Evolutionary conservation across 2,888 invertebrate genomes (phyloP), one percentile per base, ranked within the genome.

Genomic region (Trichogramma evanescens): DNA sequence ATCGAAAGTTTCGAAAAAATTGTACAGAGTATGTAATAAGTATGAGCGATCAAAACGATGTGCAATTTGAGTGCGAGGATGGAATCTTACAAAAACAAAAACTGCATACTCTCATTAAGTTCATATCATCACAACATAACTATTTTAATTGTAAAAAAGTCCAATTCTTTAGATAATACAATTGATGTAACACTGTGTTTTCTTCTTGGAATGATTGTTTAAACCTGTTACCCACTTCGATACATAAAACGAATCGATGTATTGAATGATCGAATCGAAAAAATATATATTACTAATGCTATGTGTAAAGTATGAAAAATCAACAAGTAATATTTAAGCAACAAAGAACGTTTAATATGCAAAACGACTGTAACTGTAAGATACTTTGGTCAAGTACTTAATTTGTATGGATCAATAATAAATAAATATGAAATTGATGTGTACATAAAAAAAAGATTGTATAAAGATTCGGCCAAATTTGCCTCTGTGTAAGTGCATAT

Each of bases 331-430:
- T 43, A 53, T 59, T 41, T 58, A 55, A 59, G 57, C 54, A 46
- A 56, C 38, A 53, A 53, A 10, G 52, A 26, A 42, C 39, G 58
- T 62, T 56, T 61, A 52, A 59, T 61, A 53, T 53, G 26, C 26
- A 26, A 26, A 26, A 54, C 41, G 40, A 54, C 53, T 46, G 54
- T 64, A 62, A 59, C 49, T 61, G 50, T 64, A 64, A 63, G 65
- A 26, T 67, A 65, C 64, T 64, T 54, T 63, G 65, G 60, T 59
- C 54, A 58, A 62, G 62, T 39, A 61, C 64, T 64, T 62, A 67
- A 57, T 68, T 61, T 63, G 59, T 67, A 65, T 69, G 63, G 69
- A 70, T 69, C 74, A 67, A 74, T 74, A 72, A 42, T 61, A 63
- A 58, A 26, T 62, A 67, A 63, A 66, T n/a, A 13, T 48, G 48